Percentiles rank a stretch among this genome's conserved stretches.
phyloP scores from a whole-genome alignment of 1,140 invertebrate species.

The Orchesella cincta region DNA sequence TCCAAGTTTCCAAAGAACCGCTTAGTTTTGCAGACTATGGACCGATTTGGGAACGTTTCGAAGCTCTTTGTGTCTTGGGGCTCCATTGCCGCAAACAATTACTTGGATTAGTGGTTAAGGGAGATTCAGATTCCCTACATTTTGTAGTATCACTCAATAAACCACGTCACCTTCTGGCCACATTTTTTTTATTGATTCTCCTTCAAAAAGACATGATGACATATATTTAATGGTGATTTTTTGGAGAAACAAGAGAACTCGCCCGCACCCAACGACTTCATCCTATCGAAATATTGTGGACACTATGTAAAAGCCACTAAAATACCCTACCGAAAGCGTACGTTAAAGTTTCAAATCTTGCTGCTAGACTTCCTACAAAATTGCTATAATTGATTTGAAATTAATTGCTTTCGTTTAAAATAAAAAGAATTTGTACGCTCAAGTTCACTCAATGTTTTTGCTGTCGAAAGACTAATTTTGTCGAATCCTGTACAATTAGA shows the following conservation, averaged over 20 bases:
- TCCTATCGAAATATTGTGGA: neutral
- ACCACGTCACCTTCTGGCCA: neutral
- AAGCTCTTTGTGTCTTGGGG: neutral
- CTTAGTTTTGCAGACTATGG: neutral
- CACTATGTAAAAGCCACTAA: neutral
- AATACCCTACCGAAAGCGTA: neutral
- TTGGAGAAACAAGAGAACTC: neutral
- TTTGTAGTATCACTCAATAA: neutral
- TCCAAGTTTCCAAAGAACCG: neutral
- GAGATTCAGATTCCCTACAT: neutral
- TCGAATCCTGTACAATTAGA: too few species aligned
- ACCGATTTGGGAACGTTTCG: neutral
- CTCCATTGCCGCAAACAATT: neutral
- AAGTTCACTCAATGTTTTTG: too few species aligned
- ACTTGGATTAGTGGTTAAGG: neutral
- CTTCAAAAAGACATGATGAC: neutral
- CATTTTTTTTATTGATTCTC: neutral
- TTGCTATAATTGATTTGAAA: too few species aligned
- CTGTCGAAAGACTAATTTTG: too few species aligned
- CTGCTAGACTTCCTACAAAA: too few species aligned
- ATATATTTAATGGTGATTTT: neutral
- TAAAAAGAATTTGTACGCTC: too few species aligned
- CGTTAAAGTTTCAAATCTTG: too few species aligned
- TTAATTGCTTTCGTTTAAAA: too few species aligned
- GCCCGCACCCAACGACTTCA: neutral